Evolutionary conservation across 2,113 vertebrate species (phyloP).

Genomic region (Ariopsis seemanni): DNA sequence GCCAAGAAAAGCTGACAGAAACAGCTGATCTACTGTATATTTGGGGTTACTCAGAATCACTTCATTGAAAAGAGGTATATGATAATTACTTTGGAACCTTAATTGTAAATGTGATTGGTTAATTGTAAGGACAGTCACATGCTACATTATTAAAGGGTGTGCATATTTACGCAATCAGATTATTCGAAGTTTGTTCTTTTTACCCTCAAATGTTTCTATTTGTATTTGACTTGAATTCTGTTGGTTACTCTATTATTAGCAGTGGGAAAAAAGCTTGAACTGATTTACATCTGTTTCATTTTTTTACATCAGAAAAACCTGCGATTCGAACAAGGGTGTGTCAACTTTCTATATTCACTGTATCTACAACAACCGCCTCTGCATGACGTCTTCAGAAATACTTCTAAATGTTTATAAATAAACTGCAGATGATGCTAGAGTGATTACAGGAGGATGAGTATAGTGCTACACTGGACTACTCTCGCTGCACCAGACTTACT

Average conservation of each 20-base stretch:
- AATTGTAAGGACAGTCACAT: too few relatives aligned
- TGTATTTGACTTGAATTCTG: background rate
- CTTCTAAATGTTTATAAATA: background rate
- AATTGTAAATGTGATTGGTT: too few relatives aligned
- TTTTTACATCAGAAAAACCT: background rate
- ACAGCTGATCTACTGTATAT: too few relatives aligned
- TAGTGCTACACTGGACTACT: background rate
- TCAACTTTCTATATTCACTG: background rate
- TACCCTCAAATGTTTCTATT: background rate
- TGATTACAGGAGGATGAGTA: background rate
- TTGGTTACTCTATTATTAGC: background rate
- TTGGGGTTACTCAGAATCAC: too few relatives aligned
- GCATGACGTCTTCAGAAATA: background rate
- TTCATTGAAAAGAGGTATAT: too few relatives aligned
- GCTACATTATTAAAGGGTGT: too few relatives aligned
- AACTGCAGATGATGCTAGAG: background rate
- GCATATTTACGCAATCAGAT: background rate
- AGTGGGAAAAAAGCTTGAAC: background rate
- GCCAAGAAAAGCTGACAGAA: too few relatives aligned
- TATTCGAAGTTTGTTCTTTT: background rate
- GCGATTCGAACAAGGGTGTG: background rate
- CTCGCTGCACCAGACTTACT: background rate
- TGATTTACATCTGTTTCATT: background rate
- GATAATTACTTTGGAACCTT: too few relatives aligned
- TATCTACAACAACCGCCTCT: background rate